Conservation (phyloP, 2,113 vertebrate species). For the Lagopus muta region DNA sequence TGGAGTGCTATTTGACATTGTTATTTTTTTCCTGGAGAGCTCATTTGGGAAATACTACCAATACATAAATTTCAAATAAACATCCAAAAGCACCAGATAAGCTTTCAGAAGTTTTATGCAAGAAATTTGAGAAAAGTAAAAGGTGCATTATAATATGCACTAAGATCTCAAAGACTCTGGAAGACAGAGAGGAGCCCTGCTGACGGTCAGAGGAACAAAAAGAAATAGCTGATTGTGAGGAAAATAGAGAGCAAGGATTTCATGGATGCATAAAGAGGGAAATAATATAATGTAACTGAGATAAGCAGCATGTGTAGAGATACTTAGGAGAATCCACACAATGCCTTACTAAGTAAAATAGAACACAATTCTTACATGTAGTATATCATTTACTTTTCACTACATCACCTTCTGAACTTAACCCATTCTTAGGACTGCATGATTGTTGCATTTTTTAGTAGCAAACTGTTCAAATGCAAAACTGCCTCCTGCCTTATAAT, state of each 20-base stretch:
- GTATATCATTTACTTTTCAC: background rate
- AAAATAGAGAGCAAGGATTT: background rate
- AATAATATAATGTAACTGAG: background rate
- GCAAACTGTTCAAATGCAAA: background rate
- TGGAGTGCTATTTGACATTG: background rate
- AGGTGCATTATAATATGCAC: background rate
- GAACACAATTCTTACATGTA: background rate
- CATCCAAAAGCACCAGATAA: constrained; percentile 13
- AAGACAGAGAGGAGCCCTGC: background rate
- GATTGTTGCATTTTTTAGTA: background rate
- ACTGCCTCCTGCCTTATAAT: background rate
- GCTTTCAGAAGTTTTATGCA: background rate
- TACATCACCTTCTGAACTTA: background rate
- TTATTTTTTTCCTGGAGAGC: background rate
- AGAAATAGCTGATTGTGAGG: constrained; percentile 2
- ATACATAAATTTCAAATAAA: background rate
- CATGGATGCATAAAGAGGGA: background rate
- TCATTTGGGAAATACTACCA: background rate
- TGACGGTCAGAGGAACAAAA: background rate
- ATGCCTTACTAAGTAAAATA: background rate
- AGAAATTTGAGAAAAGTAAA: background rate
- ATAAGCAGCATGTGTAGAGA: background rate
- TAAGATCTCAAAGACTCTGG: background rate
- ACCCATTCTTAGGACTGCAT: background rate
- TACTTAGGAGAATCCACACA: background rate